Percentiles rank a stretch among this genome's conserved stretches.
Evolutionary conservation across 2,888 invertebrate genomes (phyloP).

Genomic region (Mechanitis mazaeus): DNA sequence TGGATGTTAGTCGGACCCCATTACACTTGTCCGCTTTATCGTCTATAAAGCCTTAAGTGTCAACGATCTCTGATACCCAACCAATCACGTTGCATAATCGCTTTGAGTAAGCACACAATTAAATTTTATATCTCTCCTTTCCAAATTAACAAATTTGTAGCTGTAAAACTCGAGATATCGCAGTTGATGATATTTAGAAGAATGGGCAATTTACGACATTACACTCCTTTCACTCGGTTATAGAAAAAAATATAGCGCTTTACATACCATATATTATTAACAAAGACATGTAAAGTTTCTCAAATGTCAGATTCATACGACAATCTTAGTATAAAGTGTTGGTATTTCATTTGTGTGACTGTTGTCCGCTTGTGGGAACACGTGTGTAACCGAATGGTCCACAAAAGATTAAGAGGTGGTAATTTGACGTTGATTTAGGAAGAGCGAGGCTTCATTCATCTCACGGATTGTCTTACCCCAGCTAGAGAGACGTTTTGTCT

Average conservation of each 20-base stretch:
- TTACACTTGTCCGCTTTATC: slow-evolving; percentile 63
- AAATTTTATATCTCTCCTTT: slow-evolving; percentile 30
- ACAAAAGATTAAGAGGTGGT: slow-evolving; percentile 74
- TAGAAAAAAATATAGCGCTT: slow-evolving; percentile 60
- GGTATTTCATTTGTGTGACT: slow-evolving; percentile 49
- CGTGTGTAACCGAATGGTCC: slow-evolving; percentile 70
- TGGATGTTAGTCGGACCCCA: slow-evolving; percentile 49
- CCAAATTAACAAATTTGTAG: slow-evolving; percentile 31
- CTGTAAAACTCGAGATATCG: slow-evolving; percentile 35
- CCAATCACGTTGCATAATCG: slow-evolving; percentile 29
- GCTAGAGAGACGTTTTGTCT: slow-evolving; percentile 52
- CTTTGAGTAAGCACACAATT: slow-evolving; percentile 28
- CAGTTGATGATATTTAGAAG: slow-evolving; percentile 39
- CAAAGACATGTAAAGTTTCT: slow-evolving; percentile 71
- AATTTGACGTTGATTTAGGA: slow-evolving; percentile 75
- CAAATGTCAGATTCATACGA: slow-evolving; percentile 66
- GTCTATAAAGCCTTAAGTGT: slow-evolving; percentile 65
- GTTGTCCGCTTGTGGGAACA: slow-evolving; percentile 51
- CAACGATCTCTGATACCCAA: slow-evolving; percentile 43
- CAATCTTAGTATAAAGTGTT: slow-evolving; percentile 48
- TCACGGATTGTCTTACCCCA: slow-evolving; percentile 62
- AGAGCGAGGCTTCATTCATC: slow-evolving; percentile 59
- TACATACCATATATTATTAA: slow-evolving; percentile 58
- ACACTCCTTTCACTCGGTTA: slow-evolving; percentile 44
- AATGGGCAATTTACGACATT: slow-evolving; percentile 61